Base-by-base conservation (phyloP, 2,888 invertebrate species). In the Drosophila niveifrons region DNA sequence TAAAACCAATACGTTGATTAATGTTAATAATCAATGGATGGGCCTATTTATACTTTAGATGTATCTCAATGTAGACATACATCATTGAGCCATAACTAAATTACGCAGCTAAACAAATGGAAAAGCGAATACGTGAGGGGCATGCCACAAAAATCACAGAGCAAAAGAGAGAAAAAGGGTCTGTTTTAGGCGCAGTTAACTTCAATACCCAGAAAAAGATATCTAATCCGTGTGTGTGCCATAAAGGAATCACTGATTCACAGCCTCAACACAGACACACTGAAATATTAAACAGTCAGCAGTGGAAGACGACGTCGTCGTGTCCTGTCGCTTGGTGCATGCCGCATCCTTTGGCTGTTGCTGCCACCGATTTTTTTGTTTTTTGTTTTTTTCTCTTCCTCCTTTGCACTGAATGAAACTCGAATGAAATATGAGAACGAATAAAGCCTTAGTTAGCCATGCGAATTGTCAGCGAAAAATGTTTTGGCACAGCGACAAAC, bases 261-360 rank as follows among this genome's bases (percentile, higher is more conserved):
- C 58, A 58, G 39, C 53, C 56, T 58, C 36, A 55, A 17, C 23
- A 23, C 23, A 43, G n/a, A n/a, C 15, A 13, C 15, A 46, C 80
- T 85, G 62, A 86, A 88, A 86, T 88, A 88, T 83, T 83, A 62
- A 88, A 71, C 75, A 83, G 86, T 73, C 82, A 73, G 73, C 71
- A 67, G 55, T 51, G 17, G 18, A 17, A 46, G 36, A 11, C 36
- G n/a, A 31, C 29, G n/a, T n/a, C n/a, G n/a, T n/a, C n/a, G n/a
- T 31, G 23, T 65, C 46, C 44, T 43, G 57, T 41, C 57, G 47
- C 53, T 29, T 59, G 64, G 23, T 78, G 87, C 75, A 81, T 75
- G 87, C 75, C 78, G 87, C 75, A 81, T 75, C 53, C 82, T 61
- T 63, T 56, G 2, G 3, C 36, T 23, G 23, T 23, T 23, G 23